phyloP scores from a whole-genome alignment of 2,888 invertebrate genomes.

The Drosophila anceps region DNA sequence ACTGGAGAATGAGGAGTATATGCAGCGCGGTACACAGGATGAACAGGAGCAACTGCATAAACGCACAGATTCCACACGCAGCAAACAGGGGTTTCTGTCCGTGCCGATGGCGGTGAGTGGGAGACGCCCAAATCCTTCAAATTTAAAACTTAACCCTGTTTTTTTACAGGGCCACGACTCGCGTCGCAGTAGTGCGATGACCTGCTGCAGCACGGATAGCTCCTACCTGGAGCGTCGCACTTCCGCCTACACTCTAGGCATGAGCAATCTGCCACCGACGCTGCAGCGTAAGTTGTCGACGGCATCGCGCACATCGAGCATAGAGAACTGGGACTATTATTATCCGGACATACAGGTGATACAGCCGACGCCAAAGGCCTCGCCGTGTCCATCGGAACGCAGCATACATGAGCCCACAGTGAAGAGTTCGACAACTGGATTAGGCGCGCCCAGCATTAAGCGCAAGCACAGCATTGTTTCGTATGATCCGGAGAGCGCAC shows the following conservation, averaged over 20 bases:
- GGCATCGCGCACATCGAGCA: constrained; percentile 83
- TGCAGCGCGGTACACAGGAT: constrained; percentile 81
- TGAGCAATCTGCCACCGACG: constrained; percentile 87
- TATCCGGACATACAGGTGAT: constrained; percentile 90
- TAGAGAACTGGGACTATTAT: constrained; percentile 87
- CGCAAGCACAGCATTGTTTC: constrained; percentile 84
- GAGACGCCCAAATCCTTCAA: neutral
- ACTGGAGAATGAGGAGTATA: constrained; percentile 86
- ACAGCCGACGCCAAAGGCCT: constrained; percentile 93
- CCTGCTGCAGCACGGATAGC: constrained; percentile 94
- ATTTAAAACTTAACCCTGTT: neutral
- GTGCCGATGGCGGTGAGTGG: constrained; percentile 84
- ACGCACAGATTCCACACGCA: constrained; percentile 83
- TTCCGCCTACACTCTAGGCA: constrained; percentile 91
- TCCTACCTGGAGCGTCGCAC: constrained; percentile 93
- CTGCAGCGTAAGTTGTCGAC: constrained; percentile 83
- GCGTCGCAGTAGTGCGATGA: constrained; percentile 92
- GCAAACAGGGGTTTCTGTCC: constrained; percentile 84
- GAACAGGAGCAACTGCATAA: constrained; percentile 68
- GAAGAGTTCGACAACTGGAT: constrained; percentile 21
- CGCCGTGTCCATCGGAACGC: constrained; percentile 91
- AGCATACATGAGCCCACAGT: constrained; percentile 74
- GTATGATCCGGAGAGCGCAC: constrained; percentile 83
- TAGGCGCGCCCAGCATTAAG: constrained; percentile 71
- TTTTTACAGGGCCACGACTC: constrained; percentile 84